A percentile compares a stretch with the other conserved stretches of the same genome.
phyloP scores from a whole-genome alignment of 2,113 vertebrate species.

The Rhea pennata region DNA sequence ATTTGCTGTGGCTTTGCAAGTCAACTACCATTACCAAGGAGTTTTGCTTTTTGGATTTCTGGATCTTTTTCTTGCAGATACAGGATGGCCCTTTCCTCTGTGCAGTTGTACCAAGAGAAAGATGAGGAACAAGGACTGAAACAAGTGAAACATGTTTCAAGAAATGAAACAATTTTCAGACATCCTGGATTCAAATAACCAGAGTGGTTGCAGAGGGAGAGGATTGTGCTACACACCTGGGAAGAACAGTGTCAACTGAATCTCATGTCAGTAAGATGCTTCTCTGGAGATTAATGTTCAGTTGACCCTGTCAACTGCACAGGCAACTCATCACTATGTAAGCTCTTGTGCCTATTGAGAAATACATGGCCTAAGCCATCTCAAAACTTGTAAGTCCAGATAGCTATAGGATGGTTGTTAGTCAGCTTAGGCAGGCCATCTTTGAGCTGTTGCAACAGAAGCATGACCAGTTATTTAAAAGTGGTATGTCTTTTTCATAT shows the following conservation, averaged over 20 bases:
- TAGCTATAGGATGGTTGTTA: not conserved
- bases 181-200: not conserved
- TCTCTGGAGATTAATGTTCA: not conserved
- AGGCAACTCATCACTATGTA: not conserved
- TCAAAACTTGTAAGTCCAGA: not conserved
- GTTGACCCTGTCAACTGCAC: not conserved
- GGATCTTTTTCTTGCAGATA: not conserved
- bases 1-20: not conserved
- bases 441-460: not conserved
- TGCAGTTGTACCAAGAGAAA: not conserved
- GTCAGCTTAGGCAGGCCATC: not conserved
- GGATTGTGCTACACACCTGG: not conserved
- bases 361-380: not conserved
- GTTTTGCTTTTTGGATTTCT: not conserved
- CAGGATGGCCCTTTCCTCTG: not conserved
- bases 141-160: too few relatives aligned
- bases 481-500: not conserved
- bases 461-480: not conserved
- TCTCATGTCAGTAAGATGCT: not conserved
- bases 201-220: not conserved
- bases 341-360: not conserved
- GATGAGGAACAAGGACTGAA: not conserved
- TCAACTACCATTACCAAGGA: not conserved
- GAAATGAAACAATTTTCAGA: not conserved
- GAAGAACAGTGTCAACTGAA: not conserved